These are phyloP conservation scores for Rhombomys opimus DNA, from an alignment of 2,113 vertebrate species.

Conservation along the genomic window DNA sequence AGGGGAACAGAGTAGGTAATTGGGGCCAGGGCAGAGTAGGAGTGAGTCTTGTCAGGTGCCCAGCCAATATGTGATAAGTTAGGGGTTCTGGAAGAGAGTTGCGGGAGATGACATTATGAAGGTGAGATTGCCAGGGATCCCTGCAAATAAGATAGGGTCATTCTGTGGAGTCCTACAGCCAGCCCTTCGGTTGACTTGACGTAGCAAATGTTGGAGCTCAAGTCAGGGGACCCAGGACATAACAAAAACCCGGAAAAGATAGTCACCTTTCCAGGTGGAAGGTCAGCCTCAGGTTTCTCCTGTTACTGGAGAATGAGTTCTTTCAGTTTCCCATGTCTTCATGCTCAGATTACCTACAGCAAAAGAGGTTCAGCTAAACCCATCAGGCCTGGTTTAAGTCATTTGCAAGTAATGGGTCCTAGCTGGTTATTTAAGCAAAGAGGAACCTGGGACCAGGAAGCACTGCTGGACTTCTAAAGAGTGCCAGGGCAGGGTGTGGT, in stretches of 20 bases:
- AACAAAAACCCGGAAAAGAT: background rate
- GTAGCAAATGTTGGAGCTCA: background rate
- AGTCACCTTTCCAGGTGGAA: background rate
- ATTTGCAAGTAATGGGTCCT: background rate
- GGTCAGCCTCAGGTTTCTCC: background rate
- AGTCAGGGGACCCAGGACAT: background rate
- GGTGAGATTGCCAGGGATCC: background rate
- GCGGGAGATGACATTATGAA: background rate
- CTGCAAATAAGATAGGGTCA: fast-evolving
- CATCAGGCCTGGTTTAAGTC: background rate
- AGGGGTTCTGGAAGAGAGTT: background rate
- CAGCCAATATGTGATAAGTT: background rate
- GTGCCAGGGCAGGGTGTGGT: background rate
- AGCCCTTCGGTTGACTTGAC: background rate
- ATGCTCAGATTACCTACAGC: background rate
- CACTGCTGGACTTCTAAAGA: background rate
- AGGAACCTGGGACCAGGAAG: background rate
- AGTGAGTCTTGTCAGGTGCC: background rate
- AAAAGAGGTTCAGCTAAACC: background rate
- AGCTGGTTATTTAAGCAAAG: constrained; percentile 2
- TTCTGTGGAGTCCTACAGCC: background rate
- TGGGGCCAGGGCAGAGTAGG: background rate
- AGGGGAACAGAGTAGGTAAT: background rate
- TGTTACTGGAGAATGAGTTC: fast-evolving
- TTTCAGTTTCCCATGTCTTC: background rate